phyloP scores from a whole-genome alignment of 2,888 invertebrate species.

The Meteorus cinctellus region DNA sequence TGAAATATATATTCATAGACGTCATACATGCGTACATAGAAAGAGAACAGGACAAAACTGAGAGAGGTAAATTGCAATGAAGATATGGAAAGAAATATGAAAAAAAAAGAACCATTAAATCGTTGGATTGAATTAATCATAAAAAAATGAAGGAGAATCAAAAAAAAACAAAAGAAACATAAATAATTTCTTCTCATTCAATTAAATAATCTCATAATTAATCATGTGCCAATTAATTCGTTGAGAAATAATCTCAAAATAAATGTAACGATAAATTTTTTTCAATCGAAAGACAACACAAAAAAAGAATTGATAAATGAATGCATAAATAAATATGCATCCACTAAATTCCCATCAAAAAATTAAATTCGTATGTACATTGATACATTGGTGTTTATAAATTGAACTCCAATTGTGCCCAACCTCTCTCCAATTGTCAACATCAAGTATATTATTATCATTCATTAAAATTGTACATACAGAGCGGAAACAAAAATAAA shows the following conservation, averaged over 20 bases:
- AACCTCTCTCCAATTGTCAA: not conserved
- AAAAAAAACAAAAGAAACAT: not conserved
- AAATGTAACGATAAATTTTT: not conserved
- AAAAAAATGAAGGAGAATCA: not conserved
- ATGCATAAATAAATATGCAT: not conserved
- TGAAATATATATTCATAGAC: not conserved
- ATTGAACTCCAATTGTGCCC: not conserved
- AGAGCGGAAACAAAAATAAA: not conserved
- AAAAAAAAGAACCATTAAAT: not conserved
- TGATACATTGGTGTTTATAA: conserved; percentile 3
- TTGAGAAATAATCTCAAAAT: not conserved
- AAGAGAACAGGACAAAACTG: not conserved
- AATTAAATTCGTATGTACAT: not conserved
- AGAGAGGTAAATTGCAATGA: not conserved
- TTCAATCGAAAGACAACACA: no score
- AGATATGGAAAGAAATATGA: not conserved
- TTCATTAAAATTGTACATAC: conserved; percentile 6
- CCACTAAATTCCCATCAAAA: no score
- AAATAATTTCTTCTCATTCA: conserved; percentile 3
- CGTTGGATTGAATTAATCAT: not conserved
- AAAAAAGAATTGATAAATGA: not conserved
- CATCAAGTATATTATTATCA: not conserved
- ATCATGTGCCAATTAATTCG: conserved; percentile 37
- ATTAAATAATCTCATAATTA: not conserved
- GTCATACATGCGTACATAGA: not conserved